Evolutionary conservation across 2,113 vertebrate genomes (phyloP).

Genomic region (Suricata suricatta): DNA sequence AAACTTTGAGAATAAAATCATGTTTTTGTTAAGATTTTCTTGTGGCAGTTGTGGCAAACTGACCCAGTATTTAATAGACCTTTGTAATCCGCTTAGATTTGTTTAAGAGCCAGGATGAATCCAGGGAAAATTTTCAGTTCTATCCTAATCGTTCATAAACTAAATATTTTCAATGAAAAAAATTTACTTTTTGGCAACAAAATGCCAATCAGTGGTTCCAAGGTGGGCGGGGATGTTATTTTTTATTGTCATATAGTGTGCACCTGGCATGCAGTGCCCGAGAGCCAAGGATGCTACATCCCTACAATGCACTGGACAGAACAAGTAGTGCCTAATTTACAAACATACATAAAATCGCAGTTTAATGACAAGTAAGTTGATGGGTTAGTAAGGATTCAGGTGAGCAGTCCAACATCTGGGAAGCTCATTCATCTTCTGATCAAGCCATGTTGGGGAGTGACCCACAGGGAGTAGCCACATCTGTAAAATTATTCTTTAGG

Average conservation of each 20-base stretch:
- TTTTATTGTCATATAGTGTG: not conserved
- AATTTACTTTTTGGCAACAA: not conserved
- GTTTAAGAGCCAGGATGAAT: not conserved
- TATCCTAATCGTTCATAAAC: not conserved
- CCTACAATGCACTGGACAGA: not conserved
- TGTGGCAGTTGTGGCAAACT: not conserved
- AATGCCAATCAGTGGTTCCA: not conserved
- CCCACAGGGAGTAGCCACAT: not conserved
- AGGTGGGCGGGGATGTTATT: not conserved
- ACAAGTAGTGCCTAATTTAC: not conserved
- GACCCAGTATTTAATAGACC: not conserved
- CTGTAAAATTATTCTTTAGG: not conserved
- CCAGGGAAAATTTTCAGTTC: not conserved
- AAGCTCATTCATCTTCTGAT: not conserved
- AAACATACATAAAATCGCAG: not conserved
- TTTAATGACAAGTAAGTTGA: not conserved
- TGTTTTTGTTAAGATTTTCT: not conserved
- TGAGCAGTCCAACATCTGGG: not conserved
- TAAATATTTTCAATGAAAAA: not conserved
- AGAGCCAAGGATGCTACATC: not conserved
- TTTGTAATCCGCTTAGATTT: conserved; percentile 1
- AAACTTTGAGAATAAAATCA: not conserved
- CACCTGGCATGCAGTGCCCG: not conserved
- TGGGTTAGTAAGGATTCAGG: not conserved
- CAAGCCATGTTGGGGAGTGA: not conserved